Conservation (phyloP, 2,888 invertebrate species). For the Palloptera scutellata region DNA sequence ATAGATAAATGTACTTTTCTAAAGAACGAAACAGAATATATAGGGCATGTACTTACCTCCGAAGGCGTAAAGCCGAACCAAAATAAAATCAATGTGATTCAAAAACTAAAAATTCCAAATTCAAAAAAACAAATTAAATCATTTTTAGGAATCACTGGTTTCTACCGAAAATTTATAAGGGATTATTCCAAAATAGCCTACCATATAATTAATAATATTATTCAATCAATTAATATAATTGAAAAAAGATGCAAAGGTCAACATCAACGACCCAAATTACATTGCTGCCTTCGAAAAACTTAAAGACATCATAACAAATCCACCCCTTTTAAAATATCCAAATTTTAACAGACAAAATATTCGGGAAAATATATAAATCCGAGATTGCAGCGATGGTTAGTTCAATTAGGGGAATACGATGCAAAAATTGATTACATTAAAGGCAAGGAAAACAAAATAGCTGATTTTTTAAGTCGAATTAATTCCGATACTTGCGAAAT, state of each 20-base stretch:
- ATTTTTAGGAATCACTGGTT: neutral
- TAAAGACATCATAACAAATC: slow-evolving; percentile 15
- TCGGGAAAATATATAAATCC: slow-evolving; percentile 31
- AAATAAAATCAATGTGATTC: slow-evolving; percentile 20
- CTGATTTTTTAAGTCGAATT: slow-evolving; percentile 18
- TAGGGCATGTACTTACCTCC: slow-evolving; percentile 20
- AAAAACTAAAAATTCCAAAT: slow-evolving; percentile 14
- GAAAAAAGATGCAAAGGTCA: slow-evolving; percentile 26
- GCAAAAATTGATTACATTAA: slow-evolving; percentile 16
- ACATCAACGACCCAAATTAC: slow-evolving; percentile 23
- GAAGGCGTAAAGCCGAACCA: slow-evolving; percentile 23
- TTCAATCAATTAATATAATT: slow-evolving; percentile 22
- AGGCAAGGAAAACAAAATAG: slow-evolving; percentile 15
- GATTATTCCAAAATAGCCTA: too few relatives aligned
- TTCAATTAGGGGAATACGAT: slow-evolving; percentile 20
- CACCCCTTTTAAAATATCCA: slow-evolving; percentile 27
- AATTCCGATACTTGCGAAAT: neutral
- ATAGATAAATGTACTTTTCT: slow-evolving; percentile 24
- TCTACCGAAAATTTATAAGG: slow-evolving; percentile 12
- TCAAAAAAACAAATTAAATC: too few relatives aligned
- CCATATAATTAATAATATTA: slow-evolving; percentile 17
- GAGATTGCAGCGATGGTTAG: slow-evolving; percentile 16
- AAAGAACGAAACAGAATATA: slow-evolving; percentile 20
- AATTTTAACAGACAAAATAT: slow-evolving; percentile 30
- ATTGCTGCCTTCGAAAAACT: slow-evolving; percentile 26